Conservation (phyloP, 2,113 vertebrate genomes). For the Catharus fuscescens region DNA sequence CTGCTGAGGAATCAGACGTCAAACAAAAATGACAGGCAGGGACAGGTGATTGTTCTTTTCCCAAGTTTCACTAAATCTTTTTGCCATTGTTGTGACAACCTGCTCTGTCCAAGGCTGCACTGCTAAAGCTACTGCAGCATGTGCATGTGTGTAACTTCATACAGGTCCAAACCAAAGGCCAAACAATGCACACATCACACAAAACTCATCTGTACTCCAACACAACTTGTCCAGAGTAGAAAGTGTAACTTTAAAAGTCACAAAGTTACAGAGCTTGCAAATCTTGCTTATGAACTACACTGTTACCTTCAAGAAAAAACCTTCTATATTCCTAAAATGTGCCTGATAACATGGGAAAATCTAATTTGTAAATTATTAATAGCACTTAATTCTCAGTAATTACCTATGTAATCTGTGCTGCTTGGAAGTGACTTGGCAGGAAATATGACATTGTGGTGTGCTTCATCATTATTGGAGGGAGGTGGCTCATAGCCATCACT, state of each 20-base stretch:
- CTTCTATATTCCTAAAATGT: background rate
- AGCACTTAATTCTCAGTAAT: background rate
- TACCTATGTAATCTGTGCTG: constrained; percentile 88
- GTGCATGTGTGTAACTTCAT: background rate
- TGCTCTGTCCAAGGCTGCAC: background rate
- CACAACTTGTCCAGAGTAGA: background rate
- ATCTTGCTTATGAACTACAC: background rate
- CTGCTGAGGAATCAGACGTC: background rate
- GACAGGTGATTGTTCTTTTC: background rate
- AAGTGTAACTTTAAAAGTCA: background rate
- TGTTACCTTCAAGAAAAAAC: background rate
- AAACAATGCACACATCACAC: background rate
- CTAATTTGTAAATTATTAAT: background rate
- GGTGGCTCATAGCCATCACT: constrained; percentile 88
- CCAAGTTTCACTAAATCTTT: background rate
- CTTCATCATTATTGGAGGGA: constrained; percentile 81
- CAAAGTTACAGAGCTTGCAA: background rate
- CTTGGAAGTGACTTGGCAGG: constrained; percentile 78
- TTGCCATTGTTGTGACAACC: background rate
- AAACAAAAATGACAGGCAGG: background rate
- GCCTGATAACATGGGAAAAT: background rate
- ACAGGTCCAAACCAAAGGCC: background rate
- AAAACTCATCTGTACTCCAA: background rate
- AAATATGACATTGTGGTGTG: constrained; percentile 75
- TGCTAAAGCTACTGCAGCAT: background rate